These are phyloP conservation scores for Micronycteris hirsuta DNA, from an alignment of 2,113 vertebrate species.

Conservation along the genomic window DNA sequence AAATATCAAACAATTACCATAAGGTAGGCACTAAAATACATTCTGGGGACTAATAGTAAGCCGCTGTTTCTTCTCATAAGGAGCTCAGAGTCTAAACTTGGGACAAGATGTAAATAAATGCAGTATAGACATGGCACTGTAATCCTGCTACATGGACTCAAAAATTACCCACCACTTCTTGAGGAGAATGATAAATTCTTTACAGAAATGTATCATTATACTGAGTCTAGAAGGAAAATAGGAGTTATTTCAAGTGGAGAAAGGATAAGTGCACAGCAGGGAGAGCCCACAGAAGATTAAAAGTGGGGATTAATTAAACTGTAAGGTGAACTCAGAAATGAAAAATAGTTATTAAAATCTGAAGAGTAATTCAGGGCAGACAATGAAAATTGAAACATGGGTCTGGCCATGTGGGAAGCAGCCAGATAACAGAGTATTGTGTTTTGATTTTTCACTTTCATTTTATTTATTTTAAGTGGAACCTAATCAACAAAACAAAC, in stretches of 20 bases:
- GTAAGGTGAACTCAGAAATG: neutral
- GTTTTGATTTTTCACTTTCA: neutral
- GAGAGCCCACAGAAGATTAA: neutral
- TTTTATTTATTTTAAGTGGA: neutral
- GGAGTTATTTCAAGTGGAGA: neutral
- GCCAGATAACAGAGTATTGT: neutral
- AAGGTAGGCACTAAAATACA: neutral
- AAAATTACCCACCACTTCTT: neutral
- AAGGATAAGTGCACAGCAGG: neutral
- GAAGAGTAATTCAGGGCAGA: neutral
- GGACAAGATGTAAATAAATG: neutral
- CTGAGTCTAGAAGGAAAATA: neutral
- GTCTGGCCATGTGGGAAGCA: neutral
- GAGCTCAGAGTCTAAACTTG: neutral
- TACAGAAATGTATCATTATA: neutral
- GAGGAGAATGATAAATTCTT: neutral
- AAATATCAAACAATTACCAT: neutral
- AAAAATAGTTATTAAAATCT: neutral
- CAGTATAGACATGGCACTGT: neutral
- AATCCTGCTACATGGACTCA: neutral
- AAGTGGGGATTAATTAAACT: neutral
- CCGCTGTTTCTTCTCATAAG: neutral
- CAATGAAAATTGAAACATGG: neutral
- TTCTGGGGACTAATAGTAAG: neutral
- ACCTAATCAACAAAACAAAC: too few relatives aligned